Conservation (phyloP, 2,888 invertebrate genomes). For the Chymomyza fuscimana region DNA sequence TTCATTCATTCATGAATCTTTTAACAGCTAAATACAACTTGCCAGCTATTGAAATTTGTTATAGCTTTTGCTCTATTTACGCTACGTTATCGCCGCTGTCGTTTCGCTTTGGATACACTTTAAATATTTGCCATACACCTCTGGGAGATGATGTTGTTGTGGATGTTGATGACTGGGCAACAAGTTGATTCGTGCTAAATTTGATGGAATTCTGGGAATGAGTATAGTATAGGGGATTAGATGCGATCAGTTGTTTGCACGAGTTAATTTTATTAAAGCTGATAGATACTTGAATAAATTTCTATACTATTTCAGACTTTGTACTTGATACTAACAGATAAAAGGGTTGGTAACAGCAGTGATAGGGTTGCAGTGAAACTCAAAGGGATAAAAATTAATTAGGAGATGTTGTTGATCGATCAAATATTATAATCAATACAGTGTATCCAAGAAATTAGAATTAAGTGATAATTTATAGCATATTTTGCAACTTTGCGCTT, state of each 20-base stretch:
- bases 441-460: no score
- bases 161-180: neutral
- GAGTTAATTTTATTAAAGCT: slow-evolving; percentile 34
- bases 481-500: no score
- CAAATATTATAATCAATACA: no score
- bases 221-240: neutral
- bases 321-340: no score
- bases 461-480: no score
- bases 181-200: neutral
- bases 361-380: no score
- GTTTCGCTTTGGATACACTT: slow-evolving; percentile 17
- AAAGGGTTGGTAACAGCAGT: no score
- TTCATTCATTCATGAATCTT: slow-evolving; percentile 54
- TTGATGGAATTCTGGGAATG: neutral
- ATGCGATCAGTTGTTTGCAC: neutral
- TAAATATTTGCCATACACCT: slow-evolving; percentile 22
- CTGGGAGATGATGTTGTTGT: neutral
- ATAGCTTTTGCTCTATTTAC: neutral
- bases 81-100: slow-evolving; percentile 21
- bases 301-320: slow-evolving; percentile 11
- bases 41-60: slow-evolving; percentile 3
- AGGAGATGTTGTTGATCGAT: no score
- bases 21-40: neutral
- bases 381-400: no score
- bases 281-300: slow-evolving; percentile 18